Evolutionary conservation across 2,797 vertebrate genomes (phyloP).

Genomic region (Meda fulgida): DNA sequence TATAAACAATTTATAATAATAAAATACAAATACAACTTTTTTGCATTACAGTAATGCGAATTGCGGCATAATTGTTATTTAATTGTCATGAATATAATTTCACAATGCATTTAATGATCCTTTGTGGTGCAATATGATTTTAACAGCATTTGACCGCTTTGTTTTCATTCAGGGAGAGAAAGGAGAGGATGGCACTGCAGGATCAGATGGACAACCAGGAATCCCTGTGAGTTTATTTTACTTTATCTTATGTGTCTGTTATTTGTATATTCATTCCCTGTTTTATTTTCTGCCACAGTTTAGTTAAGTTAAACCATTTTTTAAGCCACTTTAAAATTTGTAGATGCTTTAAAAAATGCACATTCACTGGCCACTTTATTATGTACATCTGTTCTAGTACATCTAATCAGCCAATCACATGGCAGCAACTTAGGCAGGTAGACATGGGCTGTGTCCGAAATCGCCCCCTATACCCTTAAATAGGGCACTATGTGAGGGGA

Average conservation of each 20-base stretch:
- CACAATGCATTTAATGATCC: background rate
- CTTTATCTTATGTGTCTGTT: background rate
- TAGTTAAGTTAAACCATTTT: background rate
- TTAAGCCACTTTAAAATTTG: background rate
- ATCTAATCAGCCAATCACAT: background rate
- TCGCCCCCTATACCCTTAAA: too few relatives aligned
- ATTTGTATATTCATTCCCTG: background rate
- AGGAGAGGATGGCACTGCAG: constrained; percentile 49
- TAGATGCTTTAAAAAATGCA: background rate
- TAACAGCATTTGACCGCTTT: background rate
- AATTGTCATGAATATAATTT: background rate
- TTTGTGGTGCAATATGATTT: background rate
- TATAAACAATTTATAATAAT: background rate
- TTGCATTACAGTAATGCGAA: background rate
- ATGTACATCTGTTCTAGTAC: background rate
- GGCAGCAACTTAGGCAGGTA: background rate
- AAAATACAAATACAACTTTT: background rate
- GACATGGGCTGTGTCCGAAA: background rate
- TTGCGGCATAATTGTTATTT: too few relatives aligned
- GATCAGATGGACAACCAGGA: constrained; percentile 60
- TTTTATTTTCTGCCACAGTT: background rate
- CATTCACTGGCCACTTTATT: background rate
- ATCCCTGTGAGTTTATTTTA: constrained; percentile 57
- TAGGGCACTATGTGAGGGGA: too few relatives aligned
- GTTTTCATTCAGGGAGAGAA: constrained; percentile 62